Evolutionary conservation across 37 sponge, comb jelly and placozoan genomes (phyloP).

Genomic region (Beroe forskalii): DNA sequence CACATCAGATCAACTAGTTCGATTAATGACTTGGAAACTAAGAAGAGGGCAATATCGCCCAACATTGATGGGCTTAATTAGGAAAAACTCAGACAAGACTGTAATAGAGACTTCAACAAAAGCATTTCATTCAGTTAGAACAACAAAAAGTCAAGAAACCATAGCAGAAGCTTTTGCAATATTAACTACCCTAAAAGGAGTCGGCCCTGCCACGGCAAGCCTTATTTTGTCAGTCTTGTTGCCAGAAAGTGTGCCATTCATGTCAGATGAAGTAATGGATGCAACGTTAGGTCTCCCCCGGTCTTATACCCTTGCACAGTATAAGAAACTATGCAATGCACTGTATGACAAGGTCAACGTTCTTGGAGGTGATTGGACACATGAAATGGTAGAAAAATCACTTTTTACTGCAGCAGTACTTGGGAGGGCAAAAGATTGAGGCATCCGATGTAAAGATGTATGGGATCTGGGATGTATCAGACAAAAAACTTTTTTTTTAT

Average conservation of each 20-base stretch:
- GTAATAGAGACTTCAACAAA: background rate
- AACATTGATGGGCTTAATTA: conserved; percentile 40
- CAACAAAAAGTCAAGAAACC: background rate
- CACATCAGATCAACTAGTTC: background rate
- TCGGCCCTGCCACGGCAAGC: conserved; percentile 53
- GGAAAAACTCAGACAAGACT: background rate
- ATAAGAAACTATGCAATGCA: background rate
- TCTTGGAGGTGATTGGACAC: conserved; percentile 23
- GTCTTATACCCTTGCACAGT: background rate
- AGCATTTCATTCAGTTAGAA: background rate
- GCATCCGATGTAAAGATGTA: background rate
- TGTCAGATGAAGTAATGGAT: conserved; percentile 64
- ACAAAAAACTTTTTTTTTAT: too few relatives aligned
- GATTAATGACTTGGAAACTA: conserved; percentile 41
- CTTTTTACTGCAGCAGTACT: conserved; percentile 27
- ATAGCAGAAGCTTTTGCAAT: background rate
- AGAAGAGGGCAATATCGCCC: conserved; percentile 51
- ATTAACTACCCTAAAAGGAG: background rate
- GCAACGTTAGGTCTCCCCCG: conserved; percentile 32
- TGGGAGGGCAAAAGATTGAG: too few relatives aligned
- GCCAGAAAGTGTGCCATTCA: conserved; percentile 29
- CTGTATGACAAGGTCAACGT: background rate
- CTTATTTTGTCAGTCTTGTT: conserved; percentile 20
- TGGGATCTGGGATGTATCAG: too few relatives aligned
- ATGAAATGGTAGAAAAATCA: conserved; percentile 8